Percentiles rank a stretch among this genome's conserved stretches.
These are phyloP conservation scores for Pristis pectinata DNA, from an alignment of 2,797 vertebrate genomes.

Conservation along the genomic window DNA sequence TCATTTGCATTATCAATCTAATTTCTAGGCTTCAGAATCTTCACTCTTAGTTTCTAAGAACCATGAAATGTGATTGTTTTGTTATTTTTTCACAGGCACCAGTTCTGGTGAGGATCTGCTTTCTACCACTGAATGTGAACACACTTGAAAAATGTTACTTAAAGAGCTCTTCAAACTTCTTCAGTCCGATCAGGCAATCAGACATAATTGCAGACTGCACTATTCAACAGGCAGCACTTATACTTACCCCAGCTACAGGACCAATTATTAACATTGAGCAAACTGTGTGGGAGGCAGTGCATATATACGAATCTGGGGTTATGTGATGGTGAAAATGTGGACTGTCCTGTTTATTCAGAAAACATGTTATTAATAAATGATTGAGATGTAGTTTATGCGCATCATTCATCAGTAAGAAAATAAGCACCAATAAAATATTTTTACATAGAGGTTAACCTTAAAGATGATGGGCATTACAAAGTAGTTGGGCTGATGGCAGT, in stretches of 20 bases:
- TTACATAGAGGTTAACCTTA: background rate
- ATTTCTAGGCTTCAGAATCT: background rate
- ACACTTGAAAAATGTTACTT: slow-evolving; percentile 30
- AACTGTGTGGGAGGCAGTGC: slow-evolving; percentile 16
- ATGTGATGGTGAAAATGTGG: slow-evolving; percentile 21
- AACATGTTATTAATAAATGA: slow-evolving; percentile 19
- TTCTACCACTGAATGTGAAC: background rate
- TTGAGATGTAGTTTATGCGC: slow-evolving; percentile 32
- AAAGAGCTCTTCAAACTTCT: slow-evolving; percentile 36
- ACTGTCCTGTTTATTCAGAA: slow-evolving; percentile 23
- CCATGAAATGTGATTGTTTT: background rate
- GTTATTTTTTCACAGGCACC: background rate
- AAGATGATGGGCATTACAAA: slow-evolving; percentile 13
- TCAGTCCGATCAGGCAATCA: slow-evolving; percentile 28
- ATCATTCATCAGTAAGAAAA: slow-evolving; percentile 25
- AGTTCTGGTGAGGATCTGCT: background rate
- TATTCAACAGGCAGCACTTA: slow-evolving; percentile 33
- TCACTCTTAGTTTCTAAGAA: background rate
- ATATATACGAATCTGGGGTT: slow-evolving; percentile 16
- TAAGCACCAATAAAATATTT: slow-evolving; percentile 15
- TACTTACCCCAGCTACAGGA: background rate
- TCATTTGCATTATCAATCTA: background rate
- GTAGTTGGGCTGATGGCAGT: slow-evolving; percentile 8
- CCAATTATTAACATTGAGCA: slow-evolving; percentile 30
- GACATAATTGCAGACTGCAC: slow-evolving; percentile 20